These are phyloP conservation scores for Cerceris ruficornis DNA, from an alignment of 2,888 invertebrate species.

Conservation along the genomic window DNA sequence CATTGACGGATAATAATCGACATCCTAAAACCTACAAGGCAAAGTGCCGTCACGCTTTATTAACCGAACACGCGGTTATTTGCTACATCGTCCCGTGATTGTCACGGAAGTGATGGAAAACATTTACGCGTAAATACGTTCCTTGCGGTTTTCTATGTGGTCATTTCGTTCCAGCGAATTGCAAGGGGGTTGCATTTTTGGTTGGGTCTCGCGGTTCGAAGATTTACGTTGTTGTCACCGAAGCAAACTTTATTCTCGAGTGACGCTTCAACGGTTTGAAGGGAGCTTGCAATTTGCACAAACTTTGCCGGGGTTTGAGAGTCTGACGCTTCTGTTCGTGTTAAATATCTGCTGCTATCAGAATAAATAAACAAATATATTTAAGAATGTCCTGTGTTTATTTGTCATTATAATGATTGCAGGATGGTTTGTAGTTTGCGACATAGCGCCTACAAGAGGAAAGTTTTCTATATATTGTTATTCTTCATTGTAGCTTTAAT, in stretches of 20 bases:
- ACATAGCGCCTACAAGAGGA: too few species aligned
- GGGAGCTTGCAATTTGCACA: conserved; percentile 6
- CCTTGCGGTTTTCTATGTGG: conserved; percentile 53
- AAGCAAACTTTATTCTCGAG: not conserved
- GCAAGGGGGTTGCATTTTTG: conserved; percentile 37
- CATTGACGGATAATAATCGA: conserved; percentile 35
- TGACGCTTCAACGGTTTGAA: conserved; percentile 7
- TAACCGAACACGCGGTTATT: conserved; percentile 31
- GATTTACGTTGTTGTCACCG: conserved; percentile 60
- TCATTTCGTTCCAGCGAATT: conserved; percentile 20
- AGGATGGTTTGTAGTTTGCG: too few species aligned
- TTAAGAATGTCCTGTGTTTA: too few species aligned
- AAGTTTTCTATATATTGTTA: too few species aligned
- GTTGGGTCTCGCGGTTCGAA: conserved; percentile 55
- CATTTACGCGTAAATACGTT: conserved; percentile 54
- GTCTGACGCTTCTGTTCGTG: not conserved
- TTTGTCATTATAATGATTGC: too few species aligned
- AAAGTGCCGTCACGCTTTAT: conserved; percentile 47
- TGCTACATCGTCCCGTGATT: not conserved
- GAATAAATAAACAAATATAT: too few species aligned
- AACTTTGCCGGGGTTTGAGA: not conserved
- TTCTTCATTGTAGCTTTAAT: too few species aligned
- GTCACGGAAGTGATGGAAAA: conserved; percentile 13
- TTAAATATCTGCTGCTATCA: not conserved
- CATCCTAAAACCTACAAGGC: conserved; percentile 38